Conservation (phyloP, 2,113 vertebrate genomes). For the Platycercus adscitus region DNA sequence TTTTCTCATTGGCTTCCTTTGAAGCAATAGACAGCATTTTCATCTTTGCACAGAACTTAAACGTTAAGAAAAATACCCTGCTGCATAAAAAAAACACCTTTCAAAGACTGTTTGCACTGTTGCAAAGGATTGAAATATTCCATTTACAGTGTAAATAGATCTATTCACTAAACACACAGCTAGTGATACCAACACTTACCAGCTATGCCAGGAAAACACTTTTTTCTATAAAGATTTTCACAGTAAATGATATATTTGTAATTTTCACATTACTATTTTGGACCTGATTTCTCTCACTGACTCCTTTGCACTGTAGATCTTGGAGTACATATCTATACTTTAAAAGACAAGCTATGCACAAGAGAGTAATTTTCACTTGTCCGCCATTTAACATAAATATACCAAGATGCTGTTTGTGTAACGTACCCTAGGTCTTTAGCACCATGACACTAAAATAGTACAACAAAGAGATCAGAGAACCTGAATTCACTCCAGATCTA, state of each 20-base stretch:
- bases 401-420: background rate
- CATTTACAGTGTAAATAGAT: background rate
- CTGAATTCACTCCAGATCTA: background rate
- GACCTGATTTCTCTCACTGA: background rate
- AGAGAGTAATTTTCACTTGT: background rate
- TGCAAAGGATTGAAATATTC: background rate
- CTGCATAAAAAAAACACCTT: background rate
- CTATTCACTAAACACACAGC: background rate
- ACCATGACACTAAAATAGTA: rapidly evolving
- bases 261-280: background rate
- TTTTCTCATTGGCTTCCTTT: background rate
- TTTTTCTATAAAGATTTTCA: background rate
- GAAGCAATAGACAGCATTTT: background rate
- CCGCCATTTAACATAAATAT: background rate
- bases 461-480: background rate
- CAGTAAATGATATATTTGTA: background rate
- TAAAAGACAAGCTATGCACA: background rate
- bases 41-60: background rate
- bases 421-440: background rate
- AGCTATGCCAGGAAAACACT: background rate
- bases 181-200: background rate
- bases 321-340: background rate
- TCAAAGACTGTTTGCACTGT: background rate
- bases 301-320: background rate
- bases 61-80: background rate